phyloP scores from a whole-genome alignment of 1,140 invertebrate genomes.

The Dinoponera quadriceps region DNA sequence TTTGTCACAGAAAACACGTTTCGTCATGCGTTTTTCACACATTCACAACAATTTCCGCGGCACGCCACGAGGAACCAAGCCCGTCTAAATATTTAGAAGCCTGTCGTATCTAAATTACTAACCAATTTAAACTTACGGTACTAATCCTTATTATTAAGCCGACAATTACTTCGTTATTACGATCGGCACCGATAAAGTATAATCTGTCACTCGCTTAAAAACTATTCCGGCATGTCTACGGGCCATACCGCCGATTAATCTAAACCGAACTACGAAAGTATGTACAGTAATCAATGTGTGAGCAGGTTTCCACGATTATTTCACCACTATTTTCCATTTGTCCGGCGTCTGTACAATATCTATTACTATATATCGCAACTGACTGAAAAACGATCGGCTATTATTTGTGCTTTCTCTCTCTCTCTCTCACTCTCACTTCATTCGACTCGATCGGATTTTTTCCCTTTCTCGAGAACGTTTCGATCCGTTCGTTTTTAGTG shows the following conservation, averaged over 20 bases:
- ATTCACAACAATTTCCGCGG: constrained; percentile 28
- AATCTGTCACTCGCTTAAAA: constrained; percentile 33
- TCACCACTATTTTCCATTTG: background rate
- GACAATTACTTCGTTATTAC: background rate
- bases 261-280: constrained; percentile 35
- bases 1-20: background rate
- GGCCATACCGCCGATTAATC: background rate
- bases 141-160: background rate
- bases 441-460: background rate
- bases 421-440: background rate
- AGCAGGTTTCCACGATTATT: background rate
- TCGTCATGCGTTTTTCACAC: constrained; percentile 5
- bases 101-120: constrained; percentile 19
- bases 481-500: background rate
- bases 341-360: constrained; percentile 5
- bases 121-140: constrained; percentile 31
- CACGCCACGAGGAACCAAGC: constrained; percentile 39
- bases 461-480: background rate
- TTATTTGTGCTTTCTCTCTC: constrained; percentile 28
- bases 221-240: constrained; percentile 29
- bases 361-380: constrained; percentile 32
- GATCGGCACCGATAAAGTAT: constrained; percentile 4
- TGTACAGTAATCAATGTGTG: constrained; percentile 40
- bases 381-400: constrained; percentile 25
- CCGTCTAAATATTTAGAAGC: constrained; percentile 24